Base-by-base conservation (phyloP, 2,888 invertebrate species). In the Leucoma salicis region DNA sequence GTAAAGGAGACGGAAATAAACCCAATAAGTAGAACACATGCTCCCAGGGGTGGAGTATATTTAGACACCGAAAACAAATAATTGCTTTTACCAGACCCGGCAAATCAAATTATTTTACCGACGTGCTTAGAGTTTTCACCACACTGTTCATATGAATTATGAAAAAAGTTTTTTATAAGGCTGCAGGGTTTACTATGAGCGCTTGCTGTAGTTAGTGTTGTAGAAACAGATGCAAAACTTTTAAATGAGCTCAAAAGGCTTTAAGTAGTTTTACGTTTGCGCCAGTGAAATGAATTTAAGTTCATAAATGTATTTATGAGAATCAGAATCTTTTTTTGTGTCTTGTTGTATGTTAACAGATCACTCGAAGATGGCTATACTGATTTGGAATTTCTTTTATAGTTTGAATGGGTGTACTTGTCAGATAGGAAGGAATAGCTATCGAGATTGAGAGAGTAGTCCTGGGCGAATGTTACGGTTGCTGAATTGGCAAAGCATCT, bases 51-150 rank as follows among this genome's bases (percentile, higher is more conserved):
- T 45, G 53, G 41, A 35, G 43, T 60, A 66, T 68, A 65, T 69
- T 67, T 68, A 66, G 64, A 64, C 59, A 59, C 49, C 60, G 57
- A 63, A 59, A 59, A 66, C 63, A 72, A 61, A 68, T 78, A 78
- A 76, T 77, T 76, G 74, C 63, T 67, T 74, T 69, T 53, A 53
- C 60, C 57, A 68, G 70, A 64, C 68, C 66, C 46, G 43, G 55
- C 49, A 57, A 75, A 73, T 73, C 55, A 58, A 68, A 67, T 76
- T 77, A 76, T 66, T 55, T 50, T 35, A 39, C 42, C 53, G 52
- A 67, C 74, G 74, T 75, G 74, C 58, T 50, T 41, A 40, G 64
- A 65, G 63, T 70, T 54, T 56, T 56, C 51, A 18, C 25, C 31
- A 31, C 35, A 36, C n/a, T 27, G 39, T 44, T 63, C 57, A 57